Base-by-base conservation (phyloP, 92 coral and sea anemone species). In the Galaxea fascicularis region DNA sequence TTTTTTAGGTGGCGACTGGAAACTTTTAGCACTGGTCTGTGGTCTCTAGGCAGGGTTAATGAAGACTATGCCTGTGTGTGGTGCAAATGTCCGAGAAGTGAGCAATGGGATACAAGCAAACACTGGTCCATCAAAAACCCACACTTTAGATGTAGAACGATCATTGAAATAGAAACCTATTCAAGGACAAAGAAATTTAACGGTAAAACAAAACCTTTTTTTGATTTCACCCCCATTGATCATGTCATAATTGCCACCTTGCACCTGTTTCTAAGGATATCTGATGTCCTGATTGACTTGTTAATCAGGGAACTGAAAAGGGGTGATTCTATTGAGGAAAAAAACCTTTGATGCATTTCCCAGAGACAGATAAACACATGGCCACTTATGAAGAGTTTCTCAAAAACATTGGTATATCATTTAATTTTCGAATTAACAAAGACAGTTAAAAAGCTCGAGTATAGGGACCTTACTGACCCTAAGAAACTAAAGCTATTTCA, bases 1-100 rank as follows among this genome's bases (percentile, higher is more conserved):
- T 69, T 87, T 91, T 82, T 85, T 91, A 17, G 94, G 95, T 18
- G 95, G 92, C 1, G 95, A 89, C 65, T 89, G 93, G 93, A 92
- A 75, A 63, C 85, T 92, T 59, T 78, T 92, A 31, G 95, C 95
- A 24, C 78, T 83, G 70, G 83, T 85, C 31, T 85, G 90, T 85
- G 95, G 93, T 0, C 60, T n/a, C n/a, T 92, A 56, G 88, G 90
- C 18, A 79, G 74, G 39, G 93, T 91, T 26, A 92, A 85, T 69
- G 77, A 86, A 21, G 89, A 88, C 8, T 72, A 91, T 88, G 92
- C 92, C 17, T 88, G 94, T 31, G 84, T 91, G 53, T 88, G 92
- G 92, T 88, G 94, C 86, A 91, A 74, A 72, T 88, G 92, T 77
- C 89, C 92, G 46, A 82, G 73, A 29, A 14, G 49, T 24, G 51